Evolutionary conservation across 2,888 invertebrate genomes (phyloP), one percentile per base, ranked within the genome.

Genomic region (Alloplasta piceator): DNA sequence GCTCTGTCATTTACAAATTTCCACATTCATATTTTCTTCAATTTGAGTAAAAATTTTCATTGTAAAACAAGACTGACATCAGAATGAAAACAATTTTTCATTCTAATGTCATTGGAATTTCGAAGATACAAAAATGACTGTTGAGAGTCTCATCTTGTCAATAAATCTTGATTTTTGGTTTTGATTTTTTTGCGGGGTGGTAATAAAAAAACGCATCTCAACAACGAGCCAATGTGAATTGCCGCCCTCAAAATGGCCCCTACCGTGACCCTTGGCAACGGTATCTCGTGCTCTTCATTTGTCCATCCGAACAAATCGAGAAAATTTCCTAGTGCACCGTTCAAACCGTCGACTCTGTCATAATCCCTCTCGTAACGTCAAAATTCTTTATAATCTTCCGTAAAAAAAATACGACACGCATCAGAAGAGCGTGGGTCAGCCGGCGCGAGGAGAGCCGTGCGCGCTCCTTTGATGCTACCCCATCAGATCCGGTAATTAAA

Each of bases 341-440:
- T 71, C 74, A 78, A 75, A 78, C 71, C 80, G 78, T 68, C 73
- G 80, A 82, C 77, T 82, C 78, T 82, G 82, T 82, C 82, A 67
- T 77, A 78, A 81, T 81, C 55, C 10, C 60, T 71, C 71, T 82
- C 80, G 77, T 82, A 64, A 68, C 82, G 74, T 82, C 82, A 82
- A 82, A 82, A 82, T 82, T 82, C 10, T 43, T 12, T 1, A 26
- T 26, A 50, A 78, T 75, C 56, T 75, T 63, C 41, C 7, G 52
- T 26, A 12, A 68, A 75, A 67, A 78, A 78, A 78, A 36, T 63
- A 68, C 75, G 67, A 67, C 48, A 75, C 75, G 82, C 82, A 67
- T 70, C 60, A 55, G 75, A 61, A 61, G 68, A 75, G 58, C 48
- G 82, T 60, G 71, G 66, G 67, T 75, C 36, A 67, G 82, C 82